phyloP scores from a whole-genome alignment of 92 coral and sea anemone genomes.

The Ricordea florida region DNA sequence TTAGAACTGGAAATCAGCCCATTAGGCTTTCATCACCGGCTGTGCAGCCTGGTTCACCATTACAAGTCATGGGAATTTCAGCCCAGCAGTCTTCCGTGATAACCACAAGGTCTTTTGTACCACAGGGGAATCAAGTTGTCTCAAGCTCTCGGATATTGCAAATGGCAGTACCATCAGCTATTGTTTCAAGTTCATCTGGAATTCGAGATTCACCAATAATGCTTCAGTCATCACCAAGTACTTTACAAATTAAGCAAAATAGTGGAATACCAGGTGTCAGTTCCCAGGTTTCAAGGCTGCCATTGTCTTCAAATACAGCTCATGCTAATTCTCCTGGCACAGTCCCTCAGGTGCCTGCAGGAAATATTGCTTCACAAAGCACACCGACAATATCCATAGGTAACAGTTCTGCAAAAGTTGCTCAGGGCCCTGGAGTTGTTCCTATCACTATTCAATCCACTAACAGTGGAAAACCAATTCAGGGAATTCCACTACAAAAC shows the following conservation, averaged over 20 bases:
- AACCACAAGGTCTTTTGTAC: slow-evolving; percentile 4
- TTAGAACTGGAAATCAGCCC: slow-evolving; percentile 10
- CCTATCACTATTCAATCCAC: neutral
- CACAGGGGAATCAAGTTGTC: neutral
- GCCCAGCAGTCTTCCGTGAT: slow-evolving; percentile 1
- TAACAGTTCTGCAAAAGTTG: neutral
- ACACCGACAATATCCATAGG: no score
- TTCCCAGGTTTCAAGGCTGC: slow-evolving; percentile 5
- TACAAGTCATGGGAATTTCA: neutral
- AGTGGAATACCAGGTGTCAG: neutral
- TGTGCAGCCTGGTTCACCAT: slow-evolving; percentile 14
- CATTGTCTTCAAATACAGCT: neutral
- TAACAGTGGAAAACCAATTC: slow-evolving; percentile 22
- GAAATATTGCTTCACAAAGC: neutral
- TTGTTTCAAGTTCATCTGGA: slow-evolving; percentile 4
- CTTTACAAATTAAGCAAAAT: neutral
- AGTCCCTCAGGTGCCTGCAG: neutral
- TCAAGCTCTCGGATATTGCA: slow-evolving; percentile 13
- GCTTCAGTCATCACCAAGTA: neutral
- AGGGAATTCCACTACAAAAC: slow-evolving; percentile 18
- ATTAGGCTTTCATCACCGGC: slow-evolving; percentile 4
- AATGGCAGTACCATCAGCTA: slow-evolving; percentile 39
- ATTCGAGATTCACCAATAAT: neutral
- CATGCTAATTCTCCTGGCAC: slow-evolving; percentile 6
- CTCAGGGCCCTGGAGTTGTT: neutral